A percentile compares a stretch with the other conserved stretches of the same genome.
phyloP scores from a whole-genome alignment of 2,888 invertebrate genomes.

The Eucera pruinosa region DNA sequence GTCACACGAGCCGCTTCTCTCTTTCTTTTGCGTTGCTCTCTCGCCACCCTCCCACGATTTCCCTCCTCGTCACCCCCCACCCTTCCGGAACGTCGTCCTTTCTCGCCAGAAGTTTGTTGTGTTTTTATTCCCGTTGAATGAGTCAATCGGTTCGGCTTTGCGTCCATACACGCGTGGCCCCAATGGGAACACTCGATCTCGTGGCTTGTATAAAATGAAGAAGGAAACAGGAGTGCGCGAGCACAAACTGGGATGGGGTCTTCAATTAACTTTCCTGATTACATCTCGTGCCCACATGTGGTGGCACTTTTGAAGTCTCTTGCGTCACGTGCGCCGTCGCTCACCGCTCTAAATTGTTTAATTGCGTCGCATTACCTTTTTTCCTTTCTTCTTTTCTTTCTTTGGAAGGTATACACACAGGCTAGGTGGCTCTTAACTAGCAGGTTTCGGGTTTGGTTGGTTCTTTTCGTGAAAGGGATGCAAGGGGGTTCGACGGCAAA shows the following conservation, averaged over 20 bases:
- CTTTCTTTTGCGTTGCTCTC: constrained; percentile 45
- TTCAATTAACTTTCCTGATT: constrained; percentile 82
- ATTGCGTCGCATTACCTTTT: constrained; percentile 71
- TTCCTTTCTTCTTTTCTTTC: constrained; percentile 2
- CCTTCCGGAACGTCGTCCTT: constrained; percentile 16
- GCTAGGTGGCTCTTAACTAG: not conserved
- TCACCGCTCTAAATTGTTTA: constrained; percentile 74
- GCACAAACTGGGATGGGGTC: constrained; percentile 55
- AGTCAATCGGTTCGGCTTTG: constrained; percentile 81
- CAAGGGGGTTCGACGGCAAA: not conserved
- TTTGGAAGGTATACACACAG: not conserved
- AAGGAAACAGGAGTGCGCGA: constrained; percentile 34
- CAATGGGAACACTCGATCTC: constrained; percentile 73
- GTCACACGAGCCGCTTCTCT: constrained; percentile 73
- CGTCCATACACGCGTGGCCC: constrained; percentile 64
- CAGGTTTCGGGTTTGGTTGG: not conserved
- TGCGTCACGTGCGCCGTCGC: constrained; percentile 65
- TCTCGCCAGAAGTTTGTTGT: constrained; percentile 73
- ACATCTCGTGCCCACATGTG: constrained; percentile 73
- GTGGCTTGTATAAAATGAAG: constrained; percentile 24
- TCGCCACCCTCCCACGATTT: constrained; percentile 1
- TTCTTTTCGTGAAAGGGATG: constrained; percentile 6
- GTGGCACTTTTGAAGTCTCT: constrained; percentile 70
- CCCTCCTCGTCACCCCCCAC: not conserved
- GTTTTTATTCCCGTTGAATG: constrained; percentile 83